Conservation (phyloP, 2,888 invertebrate species). For the Aphelenchoides bicaudatus region DNA sequence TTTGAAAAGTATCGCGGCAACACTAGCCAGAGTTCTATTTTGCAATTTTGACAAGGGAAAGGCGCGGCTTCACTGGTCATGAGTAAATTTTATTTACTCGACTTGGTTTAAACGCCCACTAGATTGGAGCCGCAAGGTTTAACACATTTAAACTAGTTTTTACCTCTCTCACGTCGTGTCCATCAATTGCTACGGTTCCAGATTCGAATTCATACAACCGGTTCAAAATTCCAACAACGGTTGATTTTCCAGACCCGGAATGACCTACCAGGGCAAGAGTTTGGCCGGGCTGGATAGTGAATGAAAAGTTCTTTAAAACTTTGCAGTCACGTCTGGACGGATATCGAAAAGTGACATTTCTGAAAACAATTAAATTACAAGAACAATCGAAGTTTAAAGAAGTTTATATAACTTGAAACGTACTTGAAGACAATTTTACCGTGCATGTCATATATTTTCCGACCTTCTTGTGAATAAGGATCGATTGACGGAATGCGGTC, state of each 20-base stretch:
- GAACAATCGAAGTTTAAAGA: constrained; percentile 29
- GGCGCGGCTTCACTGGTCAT: no score
- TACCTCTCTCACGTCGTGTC: constrained; percentile 34
- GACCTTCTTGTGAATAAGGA: constrained; percentile 38
- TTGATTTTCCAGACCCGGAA: constrained; percentile 69
- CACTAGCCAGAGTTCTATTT: no score
- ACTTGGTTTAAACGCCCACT: no score
- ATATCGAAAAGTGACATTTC: constrained; percentile 51
- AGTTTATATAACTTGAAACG: no score
- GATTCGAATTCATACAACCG: constrained; percentile 40
- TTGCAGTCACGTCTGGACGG: constrained; percentile 40
- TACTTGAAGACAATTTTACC: constrained; percentile 35
- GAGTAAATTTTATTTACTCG: no score
- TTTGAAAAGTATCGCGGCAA: no score
- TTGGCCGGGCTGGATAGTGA: constrained; percentile 60
- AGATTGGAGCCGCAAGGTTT: no score
- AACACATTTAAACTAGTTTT: no score
- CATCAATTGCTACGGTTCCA: constrained; percentile 35
- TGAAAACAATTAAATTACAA: constrained; percentile 34
- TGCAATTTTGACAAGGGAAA: no score
- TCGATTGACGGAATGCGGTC: constrained; percentile 47
- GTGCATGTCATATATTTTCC: constrained; percentile 31
- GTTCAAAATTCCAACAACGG: constrained; percentile 76
- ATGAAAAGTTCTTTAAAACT: constrained; percentile 56
- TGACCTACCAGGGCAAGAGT: constrained; percentile 66